These are phyloP conservation scores for Liparis tanakae DNA, from an alignment of 2,797 vertebrate species.

Conservation along the genomic window DNA sequence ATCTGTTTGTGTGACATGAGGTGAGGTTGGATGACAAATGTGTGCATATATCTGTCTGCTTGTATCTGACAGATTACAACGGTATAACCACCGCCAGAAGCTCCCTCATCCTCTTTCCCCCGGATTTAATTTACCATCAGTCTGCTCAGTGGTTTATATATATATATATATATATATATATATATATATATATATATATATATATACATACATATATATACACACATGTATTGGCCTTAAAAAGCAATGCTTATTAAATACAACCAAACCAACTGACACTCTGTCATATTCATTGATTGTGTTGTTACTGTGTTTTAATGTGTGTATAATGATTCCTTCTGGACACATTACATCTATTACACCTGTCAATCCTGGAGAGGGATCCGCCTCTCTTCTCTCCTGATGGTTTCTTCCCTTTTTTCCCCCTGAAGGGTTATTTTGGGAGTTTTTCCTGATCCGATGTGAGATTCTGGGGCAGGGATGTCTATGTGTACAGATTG, in stretches of 20 bases:
- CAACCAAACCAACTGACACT: slow-evolving; percentile 2
- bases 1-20: slow-evolving; percentile 44
- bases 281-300: no score
- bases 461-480: no score
- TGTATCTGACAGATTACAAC: slow-evolving; percentile 32
- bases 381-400: no score
- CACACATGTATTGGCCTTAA: no score
- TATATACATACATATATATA: not conserved
- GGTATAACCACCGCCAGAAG: slow-evolving; percentile 12
- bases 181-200: not conserved
- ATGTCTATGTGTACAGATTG: no score
- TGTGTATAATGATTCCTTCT: no score
- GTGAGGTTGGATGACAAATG: slow-evolving; percentile 36
- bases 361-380: no score
- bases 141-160: slow-evolving; percentile 6
- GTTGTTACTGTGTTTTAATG: no score
- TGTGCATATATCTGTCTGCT: slow-evolving; percentile 26
- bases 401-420: no score
- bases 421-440: no score
- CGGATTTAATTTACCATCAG: slow-evolving; percentile 19
- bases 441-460: no score
- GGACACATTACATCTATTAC: no score
- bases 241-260: not conserved
- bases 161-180: not conserved
- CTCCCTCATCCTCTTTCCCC: slow-evolving; percentile 27